These are phyloP conservation scores for Quadriops clusia DNA, from an alignment of 2,888 invertebrate genomes.

Conservation along the genomic window DNA sequence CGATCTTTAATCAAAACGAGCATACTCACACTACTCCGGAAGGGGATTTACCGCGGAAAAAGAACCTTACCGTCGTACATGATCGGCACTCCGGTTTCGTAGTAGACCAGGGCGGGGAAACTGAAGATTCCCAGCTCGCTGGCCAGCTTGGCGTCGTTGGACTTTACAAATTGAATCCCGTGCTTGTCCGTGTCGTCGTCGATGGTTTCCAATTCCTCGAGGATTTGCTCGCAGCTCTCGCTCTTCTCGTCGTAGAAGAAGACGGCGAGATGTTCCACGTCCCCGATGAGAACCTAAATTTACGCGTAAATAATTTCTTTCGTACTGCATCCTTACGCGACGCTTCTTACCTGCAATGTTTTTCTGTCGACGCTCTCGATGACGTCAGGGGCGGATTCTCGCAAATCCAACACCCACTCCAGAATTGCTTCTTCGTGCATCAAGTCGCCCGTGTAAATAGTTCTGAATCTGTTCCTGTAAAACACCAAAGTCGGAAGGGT, in stretches of 20 bases:
- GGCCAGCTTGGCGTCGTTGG: conserved; percentile 78
- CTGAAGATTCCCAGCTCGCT: conserved; percentile 86
- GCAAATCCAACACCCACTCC: conserved; percentile 79
- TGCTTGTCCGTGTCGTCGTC: conserved; percentile 88
- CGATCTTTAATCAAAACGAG: conserved; percentile 2
- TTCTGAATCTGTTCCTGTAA: conserved; percentile 78
- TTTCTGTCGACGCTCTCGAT: conserved; percentile 86
- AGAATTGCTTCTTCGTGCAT: conserved; percentile 85
- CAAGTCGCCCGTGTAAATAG: conserved; percentile 78
- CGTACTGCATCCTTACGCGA: conserved; percentile 5
- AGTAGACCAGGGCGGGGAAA: conserved; percentile 84
- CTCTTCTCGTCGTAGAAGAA: conserved; percentile 85
- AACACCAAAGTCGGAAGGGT: conserved; percentile 73
- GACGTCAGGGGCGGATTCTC: conserved; percentile 74
- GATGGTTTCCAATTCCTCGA: conserved; percentile 82
- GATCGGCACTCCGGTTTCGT: conserved; percentile 86
- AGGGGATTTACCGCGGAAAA: conserved; percentile 1
- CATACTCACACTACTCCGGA: conserved; percentile 1
- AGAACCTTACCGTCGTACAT: conserved; percentile 81
- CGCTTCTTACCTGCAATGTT: conserved; percentile 52
- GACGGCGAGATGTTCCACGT: conserved; percentile 84
- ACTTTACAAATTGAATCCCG: conserved; percentile 88
- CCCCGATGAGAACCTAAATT: conserved; percentile 61
- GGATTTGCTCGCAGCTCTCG: conserved; percentile 69
- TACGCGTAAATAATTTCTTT: conserved; percentile 8